phyloP scores from a whole-genome alignment of 2,888 invertebrate species.

The Ophion slaviceki region DNA sequence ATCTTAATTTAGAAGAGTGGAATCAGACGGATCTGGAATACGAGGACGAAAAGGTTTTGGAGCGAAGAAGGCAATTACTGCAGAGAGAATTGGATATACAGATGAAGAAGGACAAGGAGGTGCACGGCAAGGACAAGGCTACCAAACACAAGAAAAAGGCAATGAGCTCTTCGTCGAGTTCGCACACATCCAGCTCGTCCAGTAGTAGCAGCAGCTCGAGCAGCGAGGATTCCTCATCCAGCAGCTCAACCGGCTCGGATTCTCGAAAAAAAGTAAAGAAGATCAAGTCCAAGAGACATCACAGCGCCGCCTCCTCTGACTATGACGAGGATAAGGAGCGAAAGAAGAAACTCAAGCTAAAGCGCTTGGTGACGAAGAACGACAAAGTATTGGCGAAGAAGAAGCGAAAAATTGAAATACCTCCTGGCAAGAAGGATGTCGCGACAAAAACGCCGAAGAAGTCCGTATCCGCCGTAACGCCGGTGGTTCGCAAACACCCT shows the following conservation, averaged over 20 bases:
- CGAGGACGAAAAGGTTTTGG: constrained; percentile 92
- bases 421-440: constrained; percentile 68
- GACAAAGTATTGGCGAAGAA: constrained; percentile 77
- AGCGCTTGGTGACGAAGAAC: constrained; percentile 77
- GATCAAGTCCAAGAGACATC: constrained; percentile 86
- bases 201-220: constrained; percentile 86
- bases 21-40: constrained; percentile 92
- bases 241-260: constrained; percentile 85
- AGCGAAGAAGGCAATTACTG: constrained; percentile 90
- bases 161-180: constrained; percentile 89
- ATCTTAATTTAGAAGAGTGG: constrained; percentile 90
- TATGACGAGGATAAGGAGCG: constrained; percentile 86
- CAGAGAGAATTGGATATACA: constrained; percentile 92
- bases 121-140: constrained; percentile 87
- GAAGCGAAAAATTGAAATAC: constrained; percentile 78
- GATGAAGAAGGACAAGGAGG: constrained; percentile 90
- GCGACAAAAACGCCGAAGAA: constrained; percentile 58
- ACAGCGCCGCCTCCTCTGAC: constrained; percentile 88
- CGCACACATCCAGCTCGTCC: constrained; percentile 87
- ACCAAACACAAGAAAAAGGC: constrained; percentile 88
- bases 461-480: constrained; percentile 24
- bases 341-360: constrained; percentile 80
- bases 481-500: constrained; percentile 70
- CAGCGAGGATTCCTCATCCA: constrained; percentile 87
- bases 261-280: constrained; percentile 84